phyloP scores from a whole-genome alignment of 1,140 invertebrate species.

The Dolichoris vasculosae region DNA sequence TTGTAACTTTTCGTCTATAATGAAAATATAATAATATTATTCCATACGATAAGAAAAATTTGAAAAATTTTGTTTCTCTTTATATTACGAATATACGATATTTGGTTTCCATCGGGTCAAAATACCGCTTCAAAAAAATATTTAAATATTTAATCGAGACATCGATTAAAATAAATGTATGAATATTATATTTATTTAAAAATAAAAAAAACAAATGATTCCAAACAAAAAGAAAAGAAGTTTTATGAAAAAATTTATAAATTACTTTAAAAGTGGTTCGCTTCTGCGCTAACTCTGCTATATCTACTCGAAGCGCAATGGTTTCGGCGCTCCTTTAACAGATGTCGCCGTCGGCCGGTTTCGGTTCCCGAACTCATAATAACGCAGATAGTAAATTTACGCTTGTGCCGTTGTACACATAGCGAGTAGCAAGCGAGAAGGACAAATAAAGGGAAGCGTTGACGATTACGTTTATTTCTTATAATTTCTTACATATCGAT shows the following conservation, averaged over 20 bases:
- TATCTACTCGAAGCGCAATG: conserved; percentile 3
- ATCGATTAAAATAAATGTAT: no score
- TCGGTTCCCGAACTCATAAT: background rate
- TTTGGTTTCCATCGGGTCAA: no score
- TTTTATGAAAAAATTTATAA: background rate
- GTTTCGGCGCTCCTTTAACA: conserved; percentile 51
- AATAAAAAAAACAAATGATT: no score
- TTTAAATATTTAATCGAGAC: no score
- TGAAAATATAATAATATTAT: no score
- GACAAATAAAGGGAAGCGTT: background rate
- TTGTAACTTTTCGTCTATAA: no score
- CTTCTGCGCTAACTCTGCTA: conserved; percentile 55
- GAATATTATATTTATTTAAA: no score
- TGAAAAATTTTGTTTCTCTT: no score
- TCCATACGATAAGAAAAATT: no score
- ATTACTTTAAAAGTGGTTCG: conserved; percentile 55
- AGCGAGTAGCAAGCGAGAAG: background rate
- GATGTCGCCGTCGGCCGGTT: conserved; percentile 60
- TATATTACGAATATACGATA: no score
- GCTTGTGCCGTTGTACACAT: conserved; percentile 55
- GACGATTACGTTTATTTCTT: background rate
- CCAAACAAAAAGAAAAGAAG: no score
- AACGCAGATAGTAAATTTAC: background rate
- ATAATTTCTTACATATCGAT: background rate
- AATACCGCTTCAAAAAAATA: no score